Percentiles rank a stretch among this genome's conserved stretches.
Evolutionary conservation across 2,888 invertebrate species (phyloP).

Genomic region (Callyntrura sp.): DNA sequence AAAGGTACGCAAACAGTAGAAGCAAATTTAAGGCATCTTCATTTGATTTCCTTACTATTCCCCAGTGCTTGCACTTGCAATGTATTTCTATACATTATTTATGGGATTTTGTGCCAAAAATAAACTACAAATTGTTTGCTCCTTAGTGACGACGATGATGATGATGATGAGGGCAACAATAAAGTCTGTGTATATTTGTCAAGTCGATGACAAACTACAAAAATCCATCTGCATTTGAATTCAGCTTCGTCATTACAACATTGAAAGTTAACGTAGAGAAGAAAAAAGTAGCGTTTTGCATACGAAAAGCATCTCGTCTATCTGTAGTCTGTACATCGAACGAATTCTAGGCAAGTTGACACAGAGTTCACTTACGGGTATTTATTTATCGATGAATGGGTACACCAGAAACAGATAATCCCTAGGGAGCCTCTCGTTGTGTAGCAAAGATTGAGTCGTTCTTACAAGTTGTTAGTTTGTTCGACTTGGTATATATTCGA

Average conservation of each 20-base stretch:
- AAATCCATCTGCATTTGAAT: no score
- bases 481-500: not conserved
- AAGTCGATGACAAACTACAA: no score
- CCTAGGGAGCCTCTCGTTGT: not conserved
- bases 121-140: slow-evolving; percentile 2
- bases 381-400: not conserved
- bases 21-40: not conserved
- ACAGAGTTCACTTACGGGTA: not conserved
- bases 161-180: not conserved
- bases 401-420: not conserved
- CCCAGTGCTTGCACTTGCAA: not conserved
- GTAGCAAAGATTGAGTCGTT: not conserved
- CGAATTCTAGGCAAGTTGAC: not conserved
- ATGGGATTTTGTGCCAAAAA: not conserved
- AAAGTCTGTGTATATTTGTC: no score
- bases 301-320: not conserved
- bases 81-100: slow-evolving; percentile 3
- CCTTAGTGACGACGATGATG: not conserved
- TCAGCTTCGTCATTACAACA: not conserved
- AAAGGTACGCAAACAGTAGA: no score
- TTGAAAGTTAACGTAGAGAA: not conserved
- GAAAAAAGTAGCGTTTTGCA: not conserved
- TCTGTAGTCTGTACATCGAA: not conserved
- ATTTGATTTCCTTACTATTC: not conserved
- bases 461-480: not conserved